Percentiles rank a stretch among this genome's conserved stretches.
Evolutionary conservation across 2,797 vertebrate genomes (phyloP).

Genomic region (Enteromius trimaculatus): DNA sequence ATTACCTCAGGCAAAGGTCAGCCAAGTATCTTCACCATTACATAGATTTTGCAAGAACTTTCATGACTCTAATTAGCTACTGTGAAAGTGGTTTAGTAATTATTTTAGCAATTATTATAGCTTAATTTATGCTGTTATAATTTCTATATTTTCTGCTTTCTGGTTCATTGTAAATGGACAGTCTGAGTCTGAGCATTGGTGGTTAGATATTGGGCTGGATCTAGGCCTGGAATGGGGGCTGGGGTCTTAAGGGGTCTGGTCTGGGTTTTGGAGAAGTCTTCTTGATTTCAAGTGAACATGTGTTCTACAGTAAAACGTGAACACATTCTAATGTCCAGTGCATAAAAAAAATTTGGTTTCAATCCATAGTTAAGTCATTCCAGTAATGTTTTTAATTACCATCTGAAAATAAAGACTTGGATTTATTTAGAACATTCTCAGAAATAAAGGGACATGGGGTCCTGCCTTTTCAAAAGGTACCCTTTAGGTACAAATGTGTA

Average conservation of each 20-base stretch:
- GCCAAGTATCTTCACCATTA: not conserved
- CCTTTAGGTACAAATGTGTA: not conserved
- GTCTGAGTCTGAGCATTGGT: not conserved
- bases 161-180: not conserved
- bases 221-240: not conserved
- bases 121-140: not conserved
- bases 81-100: conserved; percentile 9
- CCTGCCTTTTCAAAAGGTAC: not conserved
- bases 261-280: not conserved
- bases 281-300: not conserved
- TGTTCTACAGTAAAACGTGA: not conserved
- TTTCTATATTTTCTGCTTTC: not conserved
- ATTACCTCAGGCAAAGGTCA: not conserved
- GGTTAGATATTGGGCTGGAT: not conserved
- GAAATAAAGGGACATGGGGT: not conserved
- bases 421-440: not conserved
- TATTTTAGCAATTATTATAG: not conserved
- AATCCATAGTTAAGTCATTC: not conserved
- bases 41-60: not conserved
- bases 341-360: not conserved
- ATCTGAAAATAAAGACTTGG: not conserved
- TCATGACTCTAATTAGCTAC: not conserved
- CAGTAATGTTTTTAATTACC: not conserved
- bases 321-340: not conserved
- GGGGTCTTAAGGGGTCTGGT: not conserved